These are phyloP conservation scores for Drosophila eugracilis DNA, from an alignment of 1,140 invertebrate species.

Conservation along the genomic window DNA sequence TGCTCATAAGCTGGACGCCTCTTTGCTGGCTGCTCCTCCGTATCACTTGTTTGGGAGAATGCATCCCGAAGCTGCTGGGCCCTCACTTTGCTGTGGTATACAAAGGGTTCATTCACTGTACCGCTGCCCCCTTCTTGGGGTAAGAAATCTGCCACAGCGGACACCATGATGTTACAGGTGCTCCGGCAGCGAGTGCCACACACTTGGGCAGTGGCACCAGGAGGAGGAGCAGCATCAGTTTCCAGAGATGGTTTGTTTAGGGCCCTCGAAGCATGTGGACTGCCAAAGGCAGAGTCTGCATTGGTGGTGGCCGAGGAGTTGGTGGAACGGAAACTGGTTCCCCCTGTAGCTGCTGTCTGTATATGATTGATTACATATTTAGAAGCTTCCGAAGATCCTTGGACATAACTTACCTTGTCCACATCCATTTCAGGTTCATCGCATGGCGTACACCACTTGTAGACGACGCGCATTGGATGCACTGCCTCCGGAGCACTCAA, in stretches of 20 bases:
- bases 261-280: constrained; percentile 68
- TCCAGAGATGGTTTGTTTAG: constrained; percentile 6
- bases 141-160: constrained; percentile 84
- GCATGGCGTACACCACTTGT: constrained; percentile 66
- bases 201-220: constrained; percentile 51
- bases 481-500: constrained; percentile 59
- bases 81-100: constrained; percentile 72
- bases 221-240: not conserved
- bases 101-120: constrained; percentile 62
- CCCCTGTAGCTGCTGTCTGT: constrained; percentile 49
- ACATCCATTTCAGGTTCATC: constrained; percentile 52
- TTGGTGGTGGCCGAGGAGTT: constrained; percentile 72
- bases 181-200: constrained; percentile 87
- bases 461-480: constrained; percentile 77
- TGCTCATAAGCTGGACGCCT: constrained; percentile 64
- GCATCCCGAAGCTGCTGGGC: constrained; percentile 82
- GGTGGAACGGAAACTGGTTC: constrained; percentile 79
- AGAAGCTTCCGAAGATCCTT: no score
- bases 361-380: constrained; percentile 1
- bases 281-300: constrained; percentile 79
- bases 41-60: constrained; percentile 81
- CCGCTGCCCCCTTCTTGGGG: constrained; percentile 34
- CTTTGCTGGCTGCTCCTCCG: constrained; percentile 62
- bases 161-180: constrained; percentile 89
- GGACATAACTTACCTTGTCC: constrained; percentile 37